These are phyloP conservation scores for Drosophila seclusa DNA, from an alignment of 2,888 invertebrate species.

Conservation along the genomic window DNA sequence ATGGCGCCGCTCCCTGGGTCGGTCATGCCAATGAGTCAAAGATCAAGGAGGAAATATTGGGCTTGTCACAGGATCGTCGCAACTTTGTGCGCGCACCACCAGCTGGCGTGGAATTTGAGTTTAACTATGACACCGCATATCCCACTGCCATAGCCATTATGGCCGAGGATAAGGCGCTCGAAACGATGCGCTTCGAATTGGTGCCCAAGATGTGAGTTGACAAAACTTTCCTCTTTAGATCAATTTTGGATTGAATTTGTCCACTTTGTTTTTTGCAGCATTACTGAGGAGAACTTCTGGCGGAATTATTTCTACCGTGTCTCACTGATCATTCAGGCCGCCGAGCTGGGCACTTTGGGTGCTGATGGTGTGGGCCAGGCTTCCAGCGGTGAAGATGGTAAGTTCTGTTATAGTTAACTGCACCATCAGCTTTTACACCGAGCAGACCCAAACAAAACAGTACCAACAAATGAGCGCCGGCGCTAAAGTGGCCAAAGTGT, in stretches of 20 bases:
- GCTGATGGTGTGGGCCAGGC: constrained; percentile 85
- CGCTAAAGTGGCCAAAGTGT: constrained; percentile 17
- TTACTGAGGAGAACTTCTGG: constrained; percentile 99
- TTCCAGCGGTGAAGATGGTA: constrained; percentile 85
- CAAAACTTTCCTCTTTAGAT: background rate
- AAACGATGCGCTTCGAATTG: constrained; percentile 99
- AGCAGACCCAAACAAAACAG: constrained; percentile 40
- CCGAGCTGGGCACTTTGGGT: constrained; percentile 87
- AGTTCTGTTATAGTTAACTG: constrained; percentile 58
- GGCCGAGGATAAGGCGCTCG: constrained; percentile 97
- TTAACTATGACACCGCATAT: constrained; percentile 96
- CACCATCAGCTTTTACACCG: constrained; percentile 32
- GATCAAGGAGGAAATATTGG: constrained; percentile 97
- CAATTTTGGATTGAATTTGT: background rate
- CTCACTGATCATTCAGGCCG: constrained; percentile 98
- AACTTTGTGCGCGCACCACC: constrained; percentile 99
- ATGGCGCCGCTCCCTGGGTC: constrained; percentile 94
- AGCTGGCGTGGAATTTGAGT: constrained; percentile 97
- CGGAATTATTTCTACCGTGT: constrained; percentile 99
- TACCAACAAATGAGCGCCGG: constrained; percentile 28
- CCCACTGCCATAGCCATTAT: constrained; percentile 97
- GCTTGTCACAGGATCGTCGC: constrained; percentile 97
- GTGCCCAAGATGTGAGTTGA: constrained; percentile 98
- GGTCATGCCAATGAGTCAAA: constrained; percentile 97
- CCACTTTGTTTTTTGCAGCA: constrained; percentile 86